Evolutionary conservation across 2,113 vertebrate species (phyloP).

Genomic region (Cheilinus undulatus): DNA sequence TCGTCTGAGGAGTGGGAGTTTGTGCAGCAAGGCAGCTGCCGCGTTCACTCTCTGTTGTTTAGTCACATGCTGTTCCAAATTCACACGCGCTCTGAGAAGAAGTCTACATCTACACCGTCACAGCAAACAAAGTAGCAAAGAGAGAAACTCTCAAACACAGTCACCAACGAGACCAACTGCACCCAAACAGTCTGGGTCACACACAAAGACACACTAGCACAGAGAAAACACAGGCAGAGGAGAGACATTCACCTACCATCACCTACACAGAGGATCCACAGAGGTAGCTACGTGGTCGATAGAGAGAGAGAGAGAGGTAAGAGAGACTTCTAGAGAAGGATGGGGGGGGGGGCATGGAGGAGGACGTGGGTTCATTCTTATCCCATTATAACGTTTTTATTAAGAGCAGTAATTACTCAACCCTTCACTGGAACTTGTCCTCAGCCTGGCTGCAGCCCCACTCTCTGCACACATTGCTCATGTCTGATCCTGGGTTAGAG

Average conservation of each 20-base stretch:
- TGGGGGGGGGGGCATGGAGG: background rate
- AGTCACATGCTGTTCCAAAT: conserved; percentile 39
- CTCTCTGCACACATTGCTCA: conserved; percentile 5
- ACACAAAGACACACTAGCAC: background rate
- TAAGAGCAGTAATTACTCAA: conserved; percentile 65
- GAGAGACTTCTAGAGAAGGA: background rate
- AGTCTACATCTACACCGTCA: background rate
- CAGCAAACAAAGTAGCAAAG: background rate
- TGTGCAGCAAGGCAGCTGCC: conserved; percentile 70
- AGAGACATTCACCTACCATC: background rate
- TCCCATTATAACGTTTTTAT: conserved; percentile 61
- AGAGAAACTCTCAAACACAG: conserved; percentile 24
- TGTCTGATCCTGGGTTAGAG: no score
- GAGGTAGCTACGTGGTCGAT: conserved; percentile 2
- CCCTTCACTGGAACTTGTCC: conserved; percentile 37
- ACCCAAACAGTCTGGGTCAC: conserved; percentile 12
- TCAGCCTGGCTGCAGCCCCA: conserved; percentile 24
- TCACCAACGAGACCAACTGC: conserved; percentile 28
- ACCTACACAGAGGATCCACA: background rate
- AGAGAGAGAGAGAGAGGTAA: background rate
- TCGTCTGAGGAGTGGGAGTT: conserved; percentile 48
- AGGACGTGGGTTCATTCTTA: conserved; percentile 46
- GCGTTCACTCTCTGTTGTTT: conserved; percentile 66
- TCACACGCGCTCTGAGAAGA: background rate
- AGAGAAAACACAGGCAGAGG: no score